Percentiles rank a stretch among this genome's conserved stretches.
These are phyloP conservation scores for Gnathonemus echidnorhynchus DNA, from an alignment of 2,113 vertebrate species.

Conservation along the genomic window DNA sequence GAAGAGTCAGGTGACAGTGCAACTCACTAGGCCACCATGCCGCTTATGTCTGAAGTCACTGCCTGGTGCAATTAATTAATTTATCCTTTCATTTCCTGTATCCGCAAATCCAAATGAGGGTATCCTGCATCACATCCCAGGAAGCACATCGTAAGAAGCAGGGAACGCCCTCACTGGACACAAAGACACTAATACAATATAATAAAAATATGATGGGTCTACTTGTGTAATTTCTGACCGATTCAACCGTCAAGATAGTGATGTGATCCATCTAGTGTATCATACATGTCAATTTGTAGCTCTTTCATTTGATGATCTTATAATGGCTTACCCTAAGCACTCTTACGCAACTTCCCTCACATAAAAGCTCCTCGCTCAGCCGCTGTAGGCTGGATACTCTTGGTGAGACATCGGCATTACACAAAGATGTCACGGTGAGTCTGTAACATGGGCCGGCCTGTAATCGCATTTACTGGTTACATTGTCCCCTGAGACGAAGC, in stretches of 20 bases:
- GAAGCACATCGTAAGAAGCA: neutral
- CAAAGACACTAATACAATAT: neutral
- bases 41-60: neutral
- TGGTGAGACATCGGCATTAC: neutral
- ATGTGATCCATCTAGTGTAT: neutral
- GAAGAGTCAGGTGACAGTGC: neutral
- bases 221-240: neutral
- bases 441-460: neutral
- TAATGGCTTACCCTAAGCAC: neutral
- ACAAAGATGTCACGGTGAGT: neutral
- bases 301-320: neutral
- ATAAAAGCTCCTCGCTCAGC: neutral
- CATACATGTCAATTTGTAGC: neutral
- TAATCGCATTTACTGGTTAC: neutral
- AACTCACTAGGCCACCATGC: neutral
- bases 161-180: neutral
- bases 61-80: neutral
- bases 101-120: neutral
- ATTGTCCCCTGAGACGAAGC: neutral
- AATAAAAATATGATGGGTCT: neutral
- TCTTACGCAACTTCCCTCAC: neutral
- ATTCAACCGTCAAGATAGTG: neutral
- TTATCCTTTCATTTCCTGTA: neutral
- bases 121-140: neutral
- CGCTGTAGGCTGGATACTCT: neutral